phyloP scores from a whole-genome alignment of 2,113 vertebrate genomes.

The Nerophis ophidion region DNA sequence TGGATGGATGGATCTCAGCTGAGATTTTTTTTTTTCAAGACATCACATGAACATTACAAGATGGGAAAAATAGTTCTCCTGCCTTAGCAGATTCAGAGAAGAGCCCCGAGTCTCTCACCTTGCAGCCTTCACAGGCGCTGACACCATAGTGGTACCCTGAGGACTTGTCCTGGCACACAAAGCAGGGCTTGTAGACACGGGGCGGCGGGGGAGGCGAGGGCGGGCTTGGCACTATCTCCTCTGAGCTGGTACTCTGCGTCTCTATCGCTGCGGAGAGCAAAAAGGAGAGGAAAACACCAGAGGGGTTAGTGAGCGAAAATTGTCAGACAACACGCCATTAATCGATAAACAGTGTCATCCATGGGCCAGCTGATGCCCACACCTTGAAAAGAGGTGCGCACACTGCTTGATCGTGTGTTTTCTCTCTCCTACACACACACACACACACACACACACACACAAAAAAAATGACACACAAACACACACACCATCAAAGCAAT shows the following conservation, averaged over 20 bases:
- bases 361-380: constrained; percentile 12
- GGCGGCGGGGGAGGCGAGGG: constrained; percentile 92
- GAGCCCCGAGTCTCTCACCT: constrained; percentile 80
- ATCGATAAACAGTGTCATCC: constrained; percentile 36
- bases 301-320: constrained; percentile 17
- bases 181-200: constrained; percentile 96
- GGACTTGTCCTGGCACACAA: constrained; percentile 97
- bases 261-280: constrained; percentile 79
- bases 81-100: constrained; percentile 47
- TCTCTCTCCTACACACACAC: constrained; percentile 7
- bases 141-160: constrained; percentile 98
- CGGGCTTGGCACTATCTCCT: constrained; percentile 94
- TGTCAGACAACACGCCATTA: constrained; percentile 33
- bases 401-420: constrained; percentile 25
- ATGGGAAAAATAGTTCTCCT: constrained; percentile 27
- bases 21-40: not conserved
- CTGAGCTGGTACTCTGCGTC: constrained; percentile 96
- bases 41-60: constrained; percentile 26
- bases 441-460: not conserved
- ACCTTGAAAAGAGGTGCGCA: constrained; percentile 3
- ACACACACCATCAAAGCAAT: constrained; percentile 21
- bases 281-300: constrained; percentile 24
- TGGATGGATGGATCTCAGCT: too few relatives aligned
- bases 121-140: constrained; percentile 97
- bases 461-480: not conserved